A percentile compares a stretch with the other conserved stretches of the same genome.
phyloP scores from a whole-genome alignment of 2,113 vertebrate genomes.

The Oncorhynchus mykiss region DNA sequence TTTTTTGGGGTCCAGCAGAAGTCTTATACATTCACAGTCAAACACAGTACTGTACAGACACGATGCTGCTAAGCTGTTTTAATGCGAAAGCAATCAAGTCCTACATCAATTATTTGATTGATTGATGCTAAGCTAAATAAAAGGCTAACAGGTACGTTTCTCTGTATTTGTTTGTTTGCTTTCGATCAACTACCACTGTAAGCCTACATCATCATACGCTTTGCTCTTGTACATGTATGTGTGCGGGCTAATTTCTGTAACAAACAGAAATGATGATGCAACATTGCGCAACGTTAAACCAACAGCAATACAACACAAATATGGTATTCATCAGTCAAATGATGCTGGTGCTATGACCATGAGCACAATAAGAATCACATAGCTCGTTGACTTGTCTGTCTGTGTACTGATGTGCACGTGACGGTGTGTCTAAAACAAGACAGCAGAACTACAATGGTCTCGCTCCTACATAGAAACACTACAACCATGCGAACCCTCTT shows the following conservation, averaged over 20 bases:
- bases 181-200: not conserved
- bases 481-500: not conserved
- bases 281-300: not conserved
- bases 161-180: not conserved
- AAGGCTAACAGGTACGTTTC: not conserved
- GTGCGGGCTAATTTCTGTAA: not conserved
- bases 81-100: slow-evolving; percentile 16
- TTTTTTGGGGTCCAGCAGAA: not conserved
- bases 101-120: not conserved
- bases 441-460: not conserved
- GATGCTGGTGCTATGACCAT: not conserved
- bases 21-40: slow-evolving; percentile 20
- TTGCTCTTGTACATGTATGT: not conserved
- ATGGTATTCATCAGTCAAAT: not conserved
- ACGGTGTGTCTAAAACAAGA: not conserved
- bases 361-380: not conserved
- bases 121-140: not conserved
- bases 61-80: slow-evolving; percentile 8
- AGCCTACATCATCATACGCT: not conserved
- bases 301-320: not conserved
- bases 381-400: not conserved
- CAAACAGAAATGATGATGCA: not conserved
- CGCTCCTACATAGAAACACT: not conserved
- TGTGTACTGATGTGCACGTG: not conserved
- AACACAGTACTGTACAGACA: slow-evolving; percentile 27